Evolutionary conservation across 2,797 vertebrate species (phyloP).

Genomic region (Girardinus metallicus): DNA sequence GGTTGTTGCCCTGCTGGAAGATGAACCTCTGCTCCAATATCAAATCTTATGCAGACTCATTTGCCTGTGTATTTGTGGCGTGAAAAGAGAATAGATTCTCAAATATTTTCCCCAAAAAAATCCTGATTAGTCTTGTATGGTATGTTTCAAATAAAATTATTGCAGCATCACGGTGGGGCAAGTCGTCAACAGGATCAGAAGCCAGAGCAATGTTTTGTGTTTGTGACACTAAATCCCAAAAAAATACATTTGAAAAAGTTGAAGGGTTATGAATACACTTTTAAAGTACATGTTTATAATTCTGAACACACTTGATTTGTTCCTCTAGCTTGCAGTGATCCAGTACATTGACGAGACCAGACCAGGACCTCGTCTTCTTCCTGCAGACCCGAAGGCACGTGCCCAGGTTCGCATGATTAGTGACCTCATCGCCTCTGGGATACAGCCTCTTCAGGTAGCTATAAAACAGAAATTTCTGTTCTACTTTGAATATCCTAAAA

Average conservation of each 20-base stretch:
- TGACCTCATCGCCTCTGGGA: constrained; percentile 89
- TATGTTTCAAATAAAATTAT: background rate
- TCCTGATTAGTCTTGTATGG: background rate
- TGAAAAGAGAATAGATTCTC: background rate
- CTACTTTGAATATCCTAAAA: background rate
- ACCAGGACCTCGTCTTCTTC: constrained; percentile 86
- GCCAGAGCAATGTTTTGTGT: background rate
- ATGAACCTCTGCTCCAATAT: background rate
- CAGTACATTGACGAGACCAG: constrained; percentile 95
- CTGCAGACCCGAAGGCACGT: constrained; percentile 86
- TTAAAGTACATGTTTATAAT: background rate
- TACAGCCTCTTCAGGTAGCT: constrained; percentile 94
- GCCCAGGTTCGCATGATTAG: constrained; percentile 93
- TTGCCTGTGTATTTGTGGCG: background rate
- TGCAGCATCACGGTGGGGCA: background rate
- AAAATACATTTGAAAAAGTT: background rate
- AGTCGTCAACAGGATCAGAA: background rate
- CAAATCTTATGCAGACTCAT: background rate
- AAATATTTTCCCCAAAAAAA: background rate
- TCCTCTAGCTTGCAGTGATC: constrained; percentile 90
- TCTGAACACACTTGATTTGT: background rate
- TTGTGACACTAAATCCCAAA: background rate
- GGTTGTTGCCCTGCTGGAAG: background rate
- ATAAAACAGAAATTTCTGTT: background rate
- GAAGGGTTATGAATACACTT: background rate